phyloP scores from a whole-genome alignment of 2,888 invertebrate species.

The Pollenia labialis region DNA sequence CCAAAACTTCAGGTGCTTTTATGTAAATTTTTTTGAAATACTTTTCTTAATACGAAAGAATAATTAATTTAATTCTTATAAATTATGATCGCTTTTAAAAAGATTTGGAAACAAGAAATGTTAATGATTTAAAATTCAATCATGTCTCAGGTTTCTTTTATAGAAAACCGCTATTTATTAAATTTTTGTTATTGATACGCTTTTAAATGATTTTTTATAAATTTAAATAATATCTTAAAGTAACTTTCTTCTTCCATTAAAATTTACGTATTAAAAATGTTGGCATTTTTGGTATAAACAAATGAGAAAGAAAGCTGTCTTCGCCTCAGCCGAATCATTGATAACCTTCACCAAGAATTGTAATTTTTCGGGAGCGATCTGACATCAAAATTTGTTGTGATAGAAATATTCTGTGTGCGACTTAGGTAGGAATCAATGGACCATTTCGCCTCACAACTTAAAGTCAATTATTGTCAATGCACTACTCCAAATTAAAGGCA shows the following conservation, averaged over 20 bases:
- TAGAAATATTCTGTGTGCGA: too few relatives aligned
- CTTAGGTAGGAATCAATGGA: too few relatives aligned
- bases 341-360: too few relatives aligned
- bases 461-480: too few relatives aligned
- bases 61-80: neutral
- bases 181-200: neutral
- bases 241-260: neutral
- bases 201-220: neutral
- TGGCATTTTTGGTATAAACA: too few relatives aligned
- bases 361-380: too few relatives aligned
- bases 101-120: slow-evolving; percentile 20
- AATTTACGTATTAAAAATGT: too few relatives aligned
- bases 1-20: slow-evolving; percentile 11
- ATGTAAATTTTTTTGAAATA: neutral
- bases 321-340: too few relatives aligned
- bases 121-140: slow-evolving; percentile 13
- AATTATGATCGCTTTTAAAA: slow-evolving; percentile 16
- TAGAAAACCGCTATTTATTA: neutral
- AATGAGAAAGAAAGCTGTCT: too few relatives aligned
- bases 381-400: too few relatives aligned
- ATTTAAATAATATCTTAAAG: neutral
- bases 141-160: slow-evolving; percentile 17
- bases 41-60: neutral
- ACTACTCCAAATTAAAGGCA: too few relatives aligned
- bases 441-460: too few relatives aligned